A percentile compares a stretch with the other conserved stretches of the same genome.
These are phyloP conservation scores for Conus canariensis DNA, from an alignment of 2,888 invertebrate genomes.

Conservation along the genomic window DNA sequence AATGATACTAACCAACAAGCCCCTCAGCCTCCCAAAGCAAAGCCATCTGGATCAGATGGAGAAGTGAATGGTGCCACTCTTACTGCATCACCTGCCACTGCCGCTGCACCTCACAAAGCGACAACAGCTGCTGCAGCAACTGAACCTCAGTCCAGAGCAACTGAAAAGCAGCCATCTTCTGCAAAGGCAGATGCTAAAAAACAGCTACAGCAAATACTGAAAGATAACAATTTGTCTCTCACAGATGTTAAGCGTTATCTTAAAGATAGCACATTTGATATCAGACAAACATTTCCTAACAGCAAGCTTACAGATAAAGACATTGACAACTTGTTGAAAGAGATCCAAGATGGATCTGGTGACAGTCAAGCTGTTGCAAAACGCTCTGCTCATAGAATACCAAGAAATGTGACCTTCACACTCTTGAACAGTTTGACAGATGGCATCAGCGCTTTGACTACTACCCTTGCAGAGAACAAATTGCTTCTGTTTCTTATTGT, in stretches of 20 bases:
- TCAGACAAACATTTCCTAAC: not conserved
- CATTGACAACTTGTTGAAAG: not conserved
- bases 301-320: not conserved
- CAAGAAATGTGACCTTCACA: constrained; percentile 22
- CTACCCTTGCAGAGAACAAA: constrained; percentile 56
- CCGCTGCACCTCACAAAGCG: not conserved
- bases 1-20: not conserved
- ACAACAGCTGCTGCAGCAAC: not conserved
- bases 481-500: constrained; percentile 66
- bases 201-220: not conserved
- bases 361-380: not conserved
- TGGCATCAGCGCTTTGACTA: not conserved
- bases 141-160: not conserved
- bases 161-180: not conserved
- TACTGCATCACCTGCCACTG: not conserved
- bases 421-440: constrained; percentile 24
- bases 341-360: not conserved
- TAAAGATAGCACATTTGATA: not conserved
- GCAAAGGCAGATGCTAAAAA: not conserved
- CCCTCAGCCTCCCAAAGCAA: not conserved
- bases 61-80: not conserved
- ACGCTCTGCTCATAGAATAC: not conserved
- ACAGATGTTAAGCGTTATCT: too few relatives aligned
- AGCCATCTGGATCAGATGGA: not conserved
- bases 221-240: not conserved